Percentiles rank a stretch among this genome's conserved stretches.
Conservation (phyloP, 2,113 vertebrate species). For the Mustela lutreola region DNA sequence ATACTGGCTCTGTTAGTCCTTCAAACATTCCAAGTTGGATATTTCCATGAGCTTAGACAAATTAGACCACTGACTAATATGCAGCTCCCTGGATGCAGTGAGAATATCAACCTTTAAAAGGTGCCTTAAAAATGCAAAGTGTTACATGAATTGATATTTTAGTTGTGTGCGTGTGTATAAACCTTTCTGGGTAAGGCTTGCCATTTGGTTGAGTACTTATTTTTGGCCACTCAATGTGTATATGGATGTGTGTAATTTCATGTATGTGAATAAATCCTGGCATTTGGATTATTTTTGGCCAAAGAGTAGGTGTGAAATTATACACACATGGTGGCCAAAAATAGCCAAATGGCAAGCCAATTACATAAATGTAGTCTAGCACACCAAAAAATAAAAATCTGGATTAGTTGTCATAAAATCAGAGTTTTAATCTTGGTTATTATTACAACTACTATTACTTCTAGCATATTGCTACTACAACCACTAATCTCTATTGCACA, state of each 20-base stretch:
- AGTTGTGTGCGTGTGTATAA: conserved; percentile 1
- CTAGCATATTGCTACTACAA: background rate
- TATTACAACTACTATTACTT: background rate
- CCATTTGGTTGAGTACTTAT: conserved; percentile 56
- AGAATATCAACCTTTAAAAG: conserved; percentile 69
- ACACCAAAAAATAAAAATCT: background rate
- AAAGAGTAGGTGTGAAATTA: conserved; percentile 69
- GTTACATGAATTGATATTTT: conserved; percentile 70
- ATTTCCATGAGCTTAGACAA: background rate
- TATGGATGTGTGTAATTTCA: conserved; percentile 47
- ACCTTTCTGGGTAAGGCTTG: conserved; percentile 54
- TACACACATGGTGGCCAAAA: conserved; percentile 35
- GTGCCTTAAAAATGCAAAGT: conserved; percentile 57
- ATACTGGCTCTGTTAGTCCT: background rate
- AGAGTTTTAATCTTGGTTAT: background rate
- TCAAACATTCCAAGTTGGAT: background rate
- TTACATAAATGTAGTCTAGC: conserved; percentile 54
- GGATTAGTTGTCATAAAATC: conserved; percentile 28
- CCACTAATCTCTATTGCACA: background rate
- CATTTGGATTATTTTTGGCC: conserved; percentile 68
- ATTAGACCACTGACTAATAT: background rate
- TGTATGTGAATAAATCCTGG: conserved; percentile 68
- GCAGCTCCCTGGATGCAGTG: background rate
- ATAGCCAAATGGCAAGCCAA: conserved; percentile 65
- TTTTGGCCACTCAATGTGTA: conserved; percentile 18